These are phyloP conservation scores for Phallusia fumigata DNA, from an alignment of 23 tunicate species.

Conservation along the genomic window DNA sequence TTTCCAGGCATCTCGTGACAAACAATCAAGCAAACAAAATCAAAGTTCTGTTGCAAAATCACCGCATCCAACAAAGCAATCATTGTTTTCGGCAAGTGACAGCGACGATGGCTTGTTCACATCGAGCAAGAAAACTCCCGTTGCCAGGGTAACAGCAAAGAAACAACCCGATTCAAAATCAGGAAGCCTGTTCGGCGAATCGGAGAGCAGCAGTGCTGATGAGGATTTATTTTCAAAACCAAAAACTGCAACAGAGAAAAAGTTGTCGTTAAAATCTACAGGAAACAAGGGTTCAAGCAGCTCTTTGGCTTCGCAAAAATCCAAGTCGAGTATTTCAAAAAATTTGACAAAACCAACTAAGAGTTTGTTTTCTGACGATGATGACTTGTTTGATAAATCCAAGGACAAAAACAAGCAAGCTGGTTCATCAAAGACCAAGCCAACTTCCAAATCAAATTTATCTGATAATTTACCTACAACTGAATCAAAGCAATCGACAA, in stretches of 20 bases:
- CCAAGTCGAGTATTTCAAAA: constrained; percentile 9
- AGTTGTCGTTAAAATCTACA: background rate
- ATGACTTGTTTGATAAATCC: background rate
- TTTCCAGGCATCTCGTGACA: background rate
- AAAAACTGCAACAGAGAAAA: background rate
- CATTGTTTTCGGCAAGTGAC: background rate
- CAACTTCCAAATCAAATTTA: background rate
- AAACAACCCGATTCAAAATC: background rate
- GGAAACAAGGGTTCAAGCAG: background rate
- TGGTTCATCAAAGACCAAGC: background rate
- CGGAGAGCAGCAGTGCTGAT: background rate
- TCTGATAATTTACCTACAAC: background rate
- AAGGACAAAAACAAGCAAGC: background rate
- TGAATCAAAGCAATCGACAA: constrained; percentile 11
- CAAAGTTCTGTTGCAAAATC: background rate
- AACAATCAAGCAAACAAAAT: background rate
- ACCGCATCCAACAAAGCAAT: background rate
- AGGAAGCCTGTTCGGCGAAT: constrained; percentile 8
- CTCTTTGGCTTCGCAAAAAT: background rate
- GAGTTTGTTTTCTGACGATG: constrained; percentile 1
- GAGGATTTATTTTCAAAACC: background rate
- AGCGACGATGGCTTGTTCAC: background rate
- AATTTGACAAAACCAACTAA: background rate
- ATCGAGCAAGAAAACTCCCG: background rate
- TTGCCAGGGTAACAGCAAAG: background rate